Evolutionary conservation across 2,113 vertebrate species (phyloP).

Genomic region (Calypte anna): DNA sequence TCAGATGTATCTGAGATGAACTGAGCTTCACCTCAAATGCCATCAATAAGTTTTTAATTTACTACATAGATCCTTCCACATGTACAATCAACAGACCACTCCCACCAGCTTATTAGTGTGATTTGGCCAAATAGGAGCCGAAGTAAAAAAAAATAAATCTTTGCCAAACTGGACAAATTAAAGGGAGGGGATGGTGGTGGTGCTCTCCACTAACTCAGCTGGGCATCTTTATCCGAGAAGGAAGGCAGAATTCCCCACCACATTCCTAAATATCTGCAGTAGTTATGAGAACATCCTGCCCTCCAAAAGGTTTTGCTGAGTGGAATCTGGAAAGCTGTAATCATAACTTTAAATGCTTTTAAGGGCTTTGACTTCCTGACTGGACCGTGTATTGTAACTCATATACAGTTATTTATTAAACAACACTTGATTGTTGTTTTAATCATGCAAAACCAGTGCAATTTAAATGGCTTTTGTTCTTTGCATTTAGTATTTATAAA

Average conservation of each 20-base stretch:
- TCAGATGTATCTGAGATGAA: not conserved
- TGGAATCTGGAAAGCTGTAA: not conserved
- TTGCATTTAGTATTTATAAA: not conserved
- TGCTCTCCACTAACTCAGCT: not conserved
- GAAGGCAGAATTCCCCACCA: not conserved
- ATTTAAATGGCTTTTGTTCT: not conserved
- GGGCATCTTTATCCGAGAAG: not conserved
- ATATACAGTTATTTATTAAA: not conserved
- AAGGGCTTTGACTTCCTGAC: not conserved
- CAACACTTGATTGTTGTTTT: not conserved
- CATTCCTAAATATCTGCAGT: not conserved
- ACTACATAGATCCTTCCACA: fast-evolving
- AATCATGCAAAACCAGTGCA: not conserved
- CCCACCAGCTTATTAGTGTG: not conserved
- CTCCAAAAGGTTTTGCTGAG: not conserved
- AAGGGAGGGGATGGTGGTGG: not conserved
- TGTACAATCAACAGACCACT: not conserved
- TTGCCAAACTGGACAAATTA: not conserved
- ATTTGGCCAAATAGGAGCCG: not conserved
- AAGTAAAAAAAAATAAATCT: not conserved
- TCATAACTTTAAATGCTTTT: not conserved
- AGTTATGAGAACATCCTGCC: not conserved
- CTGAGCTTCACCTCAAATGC: not conserved
- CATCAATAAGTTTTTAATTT: not conserved
- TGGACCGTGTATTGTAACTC: not conserved